Evolutionary conservation across 2,888 invertebrate species (phyloP), one percentile per base, ranked within the genome.

Genomic region (Bombyx huttoni): DNA sequence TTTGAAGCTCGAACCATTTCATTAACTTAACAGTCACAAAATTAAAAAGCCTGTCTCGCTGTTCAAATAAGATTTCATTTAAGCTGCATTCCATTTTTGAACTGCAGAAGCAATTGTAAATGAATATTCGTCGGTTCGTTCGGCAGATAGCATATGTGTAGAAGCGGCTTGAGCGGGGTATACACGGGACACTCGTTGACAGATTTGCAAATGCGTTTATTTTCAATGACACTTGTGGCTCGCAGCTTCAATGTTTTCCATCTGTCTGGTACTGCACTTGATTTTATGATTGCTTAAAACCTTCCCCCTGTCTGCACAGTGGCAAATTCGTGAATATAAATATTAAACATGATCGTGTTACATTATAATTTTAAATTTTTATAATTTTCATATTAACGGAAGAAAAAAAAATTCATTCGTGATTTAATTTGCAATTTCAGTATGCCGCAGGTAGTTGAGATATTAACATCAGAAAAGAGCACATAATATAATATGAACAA

Each of bases 401-500:
- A n/a, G n/a, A 24, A 24, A 0, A 24, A 24, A 24, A 24, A 3
- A 24, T 24, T 24, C 24, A 2, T 2, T 24, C 24, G 24, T 24
- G 5, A 24, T 24, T 24, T 24, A 3, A 24, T 24, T 24, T 24
- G 24, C 5, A 24, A 24, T 8, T 48, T 14, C 10, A 8, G 9
- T 33, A 48, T n/a, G 13, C 9, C n/a, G 12, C 34, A 48, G 24
- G n/a, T 12, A 34, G n/a, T 48, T 33, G 33, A 10, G 24, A 33
- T 8, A 48, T 10, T 47, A 47, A 40, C 40, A 40, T 40, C 40
- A 40, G 5, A 12, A 40, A 12, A 7, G 3, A 40, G 40, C 40
- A 40, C 40, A 40, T 75, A 72, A 78, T 77, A 70, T 76, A 78
- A 78, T 75, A 65, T 67, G 70, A 73, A 74, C 64, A 70, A 71